Evolutionary conservation across 2,797 vertebrate species (phyloP).

Genomic region (Clarias platycephalus): DNA sequence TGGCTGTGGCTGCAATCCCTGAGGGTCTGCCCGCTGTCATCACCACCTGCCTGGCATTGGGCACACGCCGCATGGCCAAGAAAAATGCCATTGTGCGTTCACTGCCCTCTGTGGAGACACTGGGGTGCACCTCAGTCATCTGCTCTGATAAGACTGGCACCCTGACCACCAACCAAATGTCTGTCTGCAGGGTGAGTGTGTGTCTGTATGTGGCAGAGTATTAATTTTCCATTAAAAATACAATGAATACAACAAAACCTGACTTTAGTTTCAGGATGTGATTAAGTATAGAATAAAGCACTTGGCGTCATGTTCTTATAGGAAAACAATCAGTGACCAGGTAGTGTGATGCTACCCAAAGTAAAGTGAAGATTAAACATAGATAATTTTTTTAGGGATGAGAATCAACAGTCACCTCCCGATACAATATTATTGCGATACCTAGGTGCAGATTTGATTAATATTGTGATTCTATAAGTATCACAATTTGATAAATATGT

Average conservation of each 20-base stretch:
- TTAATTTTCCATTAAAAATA: neutral
- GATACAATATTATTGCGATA: too few relatives aligned
- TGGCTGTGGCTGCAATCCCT: constrained; percentile 94
- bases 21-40: constrained; percentile 95
- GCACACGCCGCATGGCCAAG: constrained; percentile 96
- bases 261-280: neutral
- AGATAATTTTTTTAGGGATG: neutral
- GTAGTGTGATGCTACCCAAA: neutral
- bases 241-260: neutral
- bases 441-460: too few relatives aligned
- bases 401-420: too few relatives aligned
- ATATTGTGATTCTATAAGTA: too few relatives aligned
- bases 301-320: neutral
- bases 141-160: constrained; percentile 98
- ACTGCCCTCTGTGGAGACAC: constrained; percentile 92
- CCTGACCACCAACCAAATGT: constrained; percentile 98
- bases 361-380: neutral
- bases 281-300: neutral
- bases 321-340: neutral
- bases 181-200: constrained; percentile 88
- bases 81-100: constrained; percentile 96
- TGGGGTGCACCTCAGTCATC: constrained; percentile 97
- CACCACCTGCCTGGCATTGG: constrained; percentile 95
- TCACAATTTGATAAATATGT: too few relatives aligned
- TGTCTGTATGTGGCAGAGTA: neutral